Conservation (phyloP, 2,797 vertebrate genomes). For the Huso huso region DNA sequence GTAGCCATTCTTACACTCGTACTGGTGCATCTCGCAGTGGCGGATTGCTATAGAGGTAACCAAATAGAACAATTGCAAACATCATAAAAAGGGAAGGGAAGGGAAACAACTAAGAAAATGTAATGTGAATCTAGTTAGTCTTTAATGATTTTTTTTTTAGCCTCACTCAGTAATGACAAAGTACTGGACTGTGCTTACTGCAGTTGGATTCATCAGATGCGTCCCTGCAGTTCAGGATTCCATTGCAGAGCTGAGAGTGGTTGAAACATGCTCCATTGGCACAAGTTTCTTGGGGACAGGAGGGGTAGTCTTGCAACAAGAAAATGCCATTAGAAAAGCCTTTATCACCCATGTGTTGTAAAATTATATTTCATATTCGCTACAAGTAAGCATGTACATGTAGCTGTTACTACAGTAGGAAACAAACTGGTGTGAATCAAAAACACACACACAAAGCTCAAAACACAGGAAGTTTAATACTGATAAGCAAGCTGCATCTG, state of each 20-base stretch:
- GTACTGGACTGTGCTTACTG: slow-evolving; percentile 40
- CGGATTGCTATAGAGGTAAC: slow-evolving; percentile 29
- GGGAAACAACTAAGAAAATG: too few relatives aligned
- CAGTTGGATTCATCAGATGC: slow-evolving; percentile 61
- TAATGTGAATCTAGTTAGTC: too few relatives aligned
- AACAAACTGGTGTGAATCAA: too few relatives aligned
- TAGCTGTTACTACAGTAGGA: too few relatives aligned
- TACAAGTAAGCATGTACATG: too few relatives aligned
- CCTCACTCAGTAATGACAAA: not conserved
- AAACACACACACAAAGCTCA: too few relatives aligned
- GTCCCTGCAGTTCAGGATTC: slow-evolving; percentile 51
- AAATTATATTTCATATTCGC: too few relatives aligned
- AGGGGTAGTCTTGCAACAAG: slow-evolving; percentile 45
- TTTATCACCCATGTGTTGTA: too few relatives aligned
- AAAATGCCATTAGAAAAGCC: not conserved
- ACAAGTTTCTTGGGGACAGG: slow-evolving; percentile 50
- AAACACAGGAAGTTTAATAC: too few relatives aligned
- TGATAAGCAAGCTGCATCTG: too few relatives aligned
- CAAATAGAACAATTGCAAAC: not conserved
- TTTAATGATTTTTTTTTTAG: not conserved
- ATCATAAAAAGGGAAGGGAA: not conserved
- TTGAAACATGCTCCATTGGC: slow-evolving; percentile 58
- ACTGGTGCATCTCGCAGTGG: slow-evolving; percentile 48
- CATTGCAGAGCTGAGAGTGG: slow-evolving; percentile 53
- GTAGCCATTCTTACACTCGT: slow-evolving; percentile 50